Conservation (phyloP, 2,888 invertebrate genomes). For the Epiblema foenella region DNA sequence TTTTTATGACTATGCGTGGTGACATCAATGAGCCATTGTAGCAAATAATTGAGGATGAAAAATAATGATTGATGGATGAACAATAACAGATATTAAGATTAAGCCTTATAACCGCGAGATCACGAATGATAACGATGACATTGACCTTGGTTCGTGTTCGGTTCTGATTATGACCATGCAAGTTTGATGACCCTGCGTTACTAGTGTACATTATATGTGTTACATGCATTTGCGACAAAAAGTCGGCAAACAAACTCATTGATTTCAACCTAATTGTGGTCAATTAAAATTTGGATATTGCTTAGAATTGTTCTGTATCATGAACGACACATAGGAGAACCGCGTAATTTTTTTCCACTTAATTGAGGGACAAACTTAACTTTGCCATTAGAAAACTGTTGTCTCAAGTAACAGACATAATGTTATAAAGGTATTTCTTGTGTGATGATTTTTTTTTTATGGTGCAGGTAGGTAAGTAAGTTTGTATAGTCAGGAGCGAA, state of each 20-base stretch:
- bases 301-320: neutral
- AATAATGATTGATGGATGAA: neutral
- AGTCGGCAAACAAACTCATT: neutral
- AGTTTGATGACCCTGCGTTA: conserved; percentile 30
- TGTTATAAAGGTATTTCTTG: too few species aligned
- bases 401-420: too few species aligned
- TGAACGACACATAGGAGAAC: too few species aligned
- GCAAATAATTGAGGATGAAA: conserved; percentile 13
- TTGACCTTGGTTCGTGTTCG: conserved; percentile 33
- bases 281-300: neutral
- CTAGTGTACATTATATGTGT: neutral
- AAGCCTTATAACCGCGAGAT: conserved; percentile 1
- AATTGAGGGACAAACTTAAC: too few species aligned
- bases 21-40: conserved; percentile 1
- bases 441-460: too few species aligned
- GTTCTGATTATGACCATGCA: conserved; percentile 19
- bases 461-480: too few species aligned
- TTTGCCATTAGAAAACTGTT: too few species aligned
- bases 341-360: too few species aligned
- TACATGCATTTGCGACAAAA: neutral
- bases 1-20: conserved; percentile 33
- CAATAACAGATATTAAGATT: conserved; percentile 11
- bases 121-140: conserved; percentile 28
- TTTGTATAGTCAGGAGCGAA: too few species aligned
- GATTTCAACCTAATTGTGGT: neutral